Evolutionary conservation across 1,140 invertebrate genomes (phyloP).

Genomic region (Spodoptera frugiperda): DNA sequence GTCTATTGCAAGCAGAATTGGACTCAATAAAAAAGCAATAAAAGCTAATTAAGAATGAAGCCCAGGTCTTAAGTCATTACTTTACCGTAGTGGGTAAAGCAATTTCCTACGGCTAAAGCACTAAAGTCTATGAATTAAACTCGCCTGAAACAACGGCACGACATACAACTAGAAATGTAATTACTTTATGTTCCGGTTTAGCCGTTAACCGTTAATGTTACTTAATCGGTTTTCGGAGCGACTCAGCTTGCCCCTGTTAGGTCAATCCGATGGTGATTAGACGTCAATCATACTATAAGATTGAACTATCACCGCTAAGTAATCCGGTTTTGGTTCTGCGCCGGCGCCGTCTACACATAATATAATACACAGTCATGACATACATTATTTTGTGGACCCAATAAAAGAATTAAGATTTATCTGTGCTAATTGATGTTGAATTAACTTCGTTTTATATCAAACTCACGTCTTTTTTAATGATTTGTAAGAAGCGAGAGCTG

Average conservation of each 20-base stretch:
- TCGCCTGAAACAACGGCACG: conserved; percentile 47
- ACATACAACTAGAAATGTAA: conserved; percentile 54
- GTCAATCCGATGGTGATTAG: conserved; percentile 39
- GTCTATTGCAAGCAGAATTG: too few relatives aligned
- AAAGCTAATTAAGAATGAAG: not conserved
- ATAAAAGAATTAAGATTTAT: conserved; percentile 1
- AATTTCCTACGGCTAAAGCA: conserved; percentile 35
- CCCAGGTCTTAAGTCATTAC: conserved; percentile 21
- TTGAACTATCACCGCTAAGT: conserved; percentile 34
- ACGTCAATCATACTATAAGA: conserved; percentile 27
- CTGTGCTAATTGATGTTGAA: conserved; percentile 8
- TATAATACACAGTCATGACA: conserved; percentile 5
- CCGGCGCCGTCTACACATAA: conserved; percentile 3
- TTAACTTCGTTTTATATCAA: not conserved
- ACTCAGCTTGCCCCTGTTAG: conserved; percentile 6
- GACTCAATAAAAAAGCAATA: not conserved
- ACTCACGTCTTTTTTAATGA: not conserved
- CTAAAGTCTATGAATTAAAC: conserved; percentile 57
- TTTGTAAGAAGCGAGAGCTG: too few relatives aligned
- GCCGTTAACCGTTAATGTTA: conserved; percentile 56
- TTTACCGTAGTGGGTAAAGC: conserved; percentile 45
- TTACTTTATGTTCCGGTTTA: conserved; percentile 54
- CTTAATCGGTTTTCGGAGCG: conserved; percentile 42
- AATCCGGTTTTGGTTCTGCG: conserved; percentile 24
- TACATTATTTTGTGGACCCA: conserved; percentile 18